Conservation (phyloP, 1,140 invertebrate genomes). For the Gonioctena quinquepunctata region DNA sequence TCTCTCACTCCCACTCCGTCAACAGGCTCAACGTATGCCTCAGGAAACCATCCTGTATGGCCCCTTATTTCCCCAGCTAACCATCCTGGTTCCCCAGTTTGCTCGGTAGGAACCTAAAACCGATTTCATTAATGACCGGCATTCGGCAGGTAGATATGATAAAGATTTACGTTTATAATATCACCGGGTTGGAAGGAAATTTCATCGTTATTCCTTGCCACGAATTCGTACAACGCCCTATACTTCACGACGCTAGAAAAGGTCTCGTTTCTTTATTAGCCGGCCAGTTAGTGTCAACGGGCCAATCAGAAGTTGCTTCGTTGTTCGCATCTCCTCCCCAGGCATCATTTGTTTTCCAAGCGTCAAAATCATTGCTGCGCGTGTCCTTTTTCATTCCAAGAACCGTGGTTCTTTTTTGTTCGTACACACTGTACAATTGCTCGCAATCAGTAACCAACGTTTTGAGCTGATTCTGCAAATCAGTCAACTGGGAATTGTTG, state of each 20-base stretch:
- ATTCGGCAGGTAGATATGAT: too few species aligned
- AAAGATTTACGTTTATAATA: conserved; percentile 75
- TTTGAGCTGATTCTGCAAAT: conserved; percentile 63
- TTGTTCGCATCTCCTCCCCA: conserved; percentile 48
- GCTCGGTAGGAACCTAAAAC: conserved; percentile 81
- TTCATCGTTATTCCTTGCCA: conserved; percentile 90
- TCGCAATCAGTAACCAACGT: conserved; percentile 62
- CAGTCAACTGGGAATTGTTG: conserved; percentile 76
- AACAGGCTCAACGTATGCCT: conserved; percentile 91
- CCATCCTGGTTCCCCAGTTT: conserved; percentile 96
- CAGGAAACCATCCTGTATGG: conserved; percentile 95
- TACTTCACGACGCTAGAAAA: conserved; percentile 70
- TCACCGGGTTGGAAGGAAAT: conserved; percentile 93
- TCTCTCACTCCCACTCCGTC: conserved; percentile 54
- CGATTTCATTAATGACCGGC: too few species aligned
- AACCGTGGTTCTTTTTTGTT: conserved; percentile 45
- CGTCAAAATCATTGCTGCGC: conserved; percentile 44
- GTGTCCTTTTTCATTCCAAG: conserved; percentile 61
- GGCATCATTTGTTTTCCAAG: conserved; percentile 48
- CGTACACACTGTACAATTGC: conserved; percentile 57
- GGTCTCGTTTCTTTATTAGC: conserved; percentile 48
- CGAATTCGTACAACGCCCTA: conserved; percentile 92
- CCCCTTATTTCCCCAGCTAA: conserved; percentile 87
- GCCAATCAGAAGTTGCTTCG: conserved; percentile 55
- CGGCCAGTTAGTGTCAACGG: conserved; percentile 57